Percentiles rank a stretch among this genome's conserved stretches.
These are phyloP conservation scores for Hipparchia sbordonii DNA, from an alignment of 2,888 invertebrate genomes.

Conservation along the genomic window DNA sequence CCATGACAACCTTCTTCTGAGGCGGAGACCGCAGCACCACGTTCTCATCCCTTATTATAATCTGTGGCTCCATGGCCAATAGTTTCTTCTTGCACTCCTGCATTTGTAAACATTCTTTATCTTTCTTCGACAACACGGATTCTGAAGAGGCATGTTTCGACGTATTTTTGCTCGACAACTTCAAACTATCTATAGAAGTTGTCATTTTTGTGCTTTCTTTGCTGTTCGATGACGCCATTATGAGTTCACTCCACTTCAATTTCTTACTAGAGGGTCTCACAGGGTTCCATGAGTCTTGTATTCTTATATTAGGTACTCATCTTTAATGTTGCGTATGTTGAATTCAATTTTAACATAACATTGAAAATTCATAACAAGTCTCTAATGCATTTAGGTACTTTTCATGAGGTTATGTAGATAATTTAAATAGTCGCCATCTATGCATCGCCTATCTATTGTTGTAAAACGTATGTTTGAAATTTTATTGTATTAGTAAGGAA, in stretches of 20 bases:
- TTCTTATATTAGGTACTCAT: neutral
- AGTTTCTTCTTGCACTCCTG: constrained; percentile 79
- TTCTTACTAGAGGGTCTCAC: constrained; percentile 11
- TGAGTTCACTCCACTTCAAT: constrained; percentile 35
- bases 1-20: constrained; percentile 79
- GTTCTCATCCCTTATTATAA: constrained; percentile 77
- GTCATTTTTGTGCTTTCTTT: constrained; percentile 74
- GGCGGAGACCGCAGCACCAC: constrained; percentile 74
- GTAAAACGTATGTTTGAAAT: neutral
- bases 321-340: neutral
- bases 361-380: neutral
- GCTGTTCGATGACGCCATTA: constrained; percentile 75
- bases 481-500: no score
- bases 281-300: constrained; percentile 12
- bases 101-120: constrained; percentile 75
- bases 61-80: constrained; percentile 75
- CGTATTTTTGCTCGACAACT: constrained; percentile 73
- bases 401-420: no score
- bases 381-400: no score
- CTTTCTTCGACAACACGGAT: constrained; percentile 74
- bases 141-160: constrained; percentile 79
- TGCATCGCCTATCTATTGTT: neutral
- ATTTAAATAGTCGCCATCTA: no score
- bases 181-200: constrained; percentile 75
- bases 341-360: no score